Evolutionary conservation across 1,140 invertebrate genomes (phyloP).

Genomic region (Ceratina japonica): DNA sequence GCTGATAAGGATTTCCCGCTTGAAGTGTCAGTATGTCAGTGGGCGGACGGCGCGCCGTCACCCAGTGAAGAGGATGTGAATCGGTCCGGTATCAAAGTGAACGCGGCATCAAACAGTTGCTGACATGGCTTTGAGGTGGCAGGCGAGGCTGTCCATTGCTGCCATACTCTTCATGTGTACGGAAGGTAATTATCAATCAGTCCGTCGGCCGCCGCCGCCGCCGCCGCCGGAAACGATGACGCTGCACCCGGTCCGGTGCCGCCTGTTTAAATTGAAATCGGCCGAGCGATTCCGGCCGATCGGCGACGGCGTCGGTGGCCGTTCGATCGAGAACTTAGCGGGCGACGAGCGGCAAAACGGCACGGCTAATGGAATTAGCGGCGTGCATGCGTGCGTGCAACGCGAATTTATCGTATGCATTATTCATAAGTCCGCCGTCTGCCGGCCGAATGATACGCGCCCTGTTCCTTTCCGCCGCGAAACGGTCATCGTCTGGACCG

Average conservation of each 20-base stretch:
- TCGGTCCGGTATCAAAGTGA: slow-evolving; percentile 65
- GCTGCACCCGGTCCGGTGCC: background rate
- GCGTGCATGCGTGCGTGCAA: slow-evolving; percentile 59
- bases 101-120: slow-evolving; percentile 54
- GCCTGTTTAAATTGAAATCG: background rate
- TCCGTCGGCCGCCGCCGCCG: background rate
- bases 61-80: slow-evolving; percentile 54
- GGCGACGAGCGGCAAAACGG: slow-evolving; percentile 54
- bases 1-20: background rate
- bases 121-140: slow-evolving; percentile 79
- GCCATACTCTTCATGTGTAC: slow-evolving; percentile 78
- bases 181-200: slow-evolving; percentile 72
- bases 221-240: background rate
- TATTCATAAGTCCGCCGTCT: slow-evolving; percentile 59
- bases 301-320: slow-evolving; percentile 27
- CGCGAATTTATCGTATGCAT: slow-evolving; percentile 61
- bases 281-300: no score
- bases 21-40: slow-evolving; percentile 32
- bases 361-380: slow-evolving; percentile 61
- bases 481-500: background rate
- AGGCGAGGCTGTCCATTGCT: slow-evolving; percentile 77
- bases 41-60: slow-evolving; percentile 49
- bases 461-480: slow-evolving; percentile 26
- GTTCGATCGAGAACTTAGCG: slow-evolving; percentile 48
- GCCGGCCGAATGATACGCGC: slow-evolving; percentile 21